A percentile compares a stretch with the other conserved stretches of the same genome.
phyloP scores from a whole-genome alignment of 2,113 vertebrate genomes.

The Amphilophus citrinellus region DNA sequence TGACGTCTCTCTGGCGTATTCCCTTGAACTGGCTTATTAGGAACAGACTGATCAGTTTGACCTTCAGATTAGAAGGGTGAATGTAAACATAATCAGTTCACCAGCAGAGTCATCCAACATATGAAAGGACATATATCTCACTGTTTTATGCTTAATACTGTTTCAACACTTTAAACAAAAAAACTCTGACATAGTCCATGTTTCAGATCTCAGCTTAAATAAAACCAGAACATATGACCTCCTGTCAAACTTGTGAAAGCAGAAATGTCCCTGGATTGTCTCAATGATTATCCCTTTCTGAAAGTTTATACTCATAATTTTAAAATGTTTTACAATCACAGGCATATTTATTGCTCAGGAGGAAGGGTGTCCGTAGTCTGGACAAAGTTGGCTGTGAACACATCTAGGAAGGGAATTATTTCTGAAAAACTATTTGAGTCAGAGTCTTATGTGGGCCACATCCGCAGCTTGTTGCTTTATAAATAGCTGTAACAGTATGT shows the following conservation, averaged over 20 bases:
- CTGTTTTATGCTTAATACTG: neutral
- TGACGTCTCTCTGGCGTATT: slow-evolving; percentile 58
- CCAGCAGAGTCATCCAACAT: neutral
- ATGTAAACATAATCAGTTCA: slow-evolving; percentile 41
- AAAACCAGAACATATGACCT: slow-evolving; percentile 31
- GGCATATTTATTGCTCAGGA: slow-evolving; percentile 59
- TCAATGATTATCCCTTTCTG: slow-evolving; percentile 38
- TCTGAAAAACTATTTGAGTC: slow-evolving; percentile 22
- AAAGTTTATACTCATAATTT: slow-evolving; percentile 54
- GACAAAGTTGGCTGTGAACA: slow-evolving; percentile 58
- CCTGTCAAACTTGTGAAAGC: slow-evolving; percentile 12
- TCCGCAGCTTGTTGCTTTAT: slow-evolving; percentile 11
- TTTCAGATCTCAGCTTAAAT: slow-evolving; percentile 23
- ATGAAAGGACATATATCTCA: neutral
- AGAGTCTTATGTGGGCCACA: slow-evolving; percentile 21
- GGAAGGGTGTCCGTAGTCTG: slow-evolving; percentile 56
- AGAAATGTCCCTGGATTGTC: slow-evolving; percentile 43
- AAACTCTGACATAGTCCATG: neutral
- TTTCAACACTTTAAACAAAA: neutral
- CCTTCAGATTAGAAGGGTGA: slow-evolving; percentile 50
- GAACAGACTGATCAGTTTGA: slow-evolving; percentile 30
- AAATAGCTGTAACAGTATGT: slow-evolving; percentile 30
- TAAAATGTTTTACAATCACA: slow-evolving; percentile 52
- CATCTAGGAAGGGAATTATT: slow-evolving; percentile 43
- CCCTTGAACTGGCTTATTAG: slow-evolving; percentile 48